Conservation (phyloP, 2,797 vertebrate genomes). For the Bucorvus abyssinicus region DNA sequence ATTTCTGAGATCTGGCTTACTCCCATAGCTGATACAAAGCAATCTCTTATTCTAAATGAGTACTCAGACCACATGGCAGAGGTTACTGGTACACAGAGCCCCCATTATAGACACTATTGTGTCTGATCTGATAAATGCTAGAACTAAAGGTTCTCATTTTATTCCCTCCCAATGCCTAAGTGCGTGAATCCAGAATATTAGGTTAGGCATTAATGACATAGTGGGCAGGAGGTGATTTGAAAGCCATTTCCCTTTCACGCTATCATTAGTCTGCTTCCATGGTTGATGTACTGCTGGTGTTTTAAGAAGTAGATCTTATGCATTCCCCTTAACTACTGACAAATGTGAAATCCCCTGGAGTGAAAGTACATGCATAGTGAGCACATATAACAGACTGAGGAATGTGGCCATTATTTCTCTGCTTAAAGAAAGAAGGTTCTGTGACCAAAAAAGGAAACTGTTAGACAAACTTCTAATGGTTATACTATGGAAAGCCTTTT, state of each 20-base stretch:
- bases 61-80: not conserved
- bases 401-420: not conserved
- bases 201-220: conserved; percentile 9
- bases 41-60: not conserved
- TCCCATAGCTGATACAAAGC: not conserved
- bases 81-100: not conserved
- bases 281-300: not conserved
- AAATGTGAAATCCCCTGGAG: not conserved
- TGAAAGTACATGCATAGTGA: not conserved
- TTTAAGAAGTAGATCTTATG: not conserved
- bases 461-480: not conserved
- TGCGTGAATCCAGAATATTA: not conserved
- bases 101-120: not conserved
- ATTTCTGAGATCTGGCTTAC: not conserved
- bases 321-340: not conserved
- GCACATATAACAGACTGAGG: not conserved
- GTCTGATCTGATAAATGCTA: not conserved
- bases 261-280: not conserved
- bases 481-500: not conserved
- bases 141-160: not conserved
- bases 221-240: not conserved
- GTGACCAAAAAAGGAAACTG: not conserved
- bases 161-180: not conserved
- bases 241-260: not conserved
- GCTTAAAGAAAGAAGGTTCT: not conserved